phyloP scores from a whole-genome alignment of 2,888 invertebrate species.

The Rhynchonema sp. region DNA sequence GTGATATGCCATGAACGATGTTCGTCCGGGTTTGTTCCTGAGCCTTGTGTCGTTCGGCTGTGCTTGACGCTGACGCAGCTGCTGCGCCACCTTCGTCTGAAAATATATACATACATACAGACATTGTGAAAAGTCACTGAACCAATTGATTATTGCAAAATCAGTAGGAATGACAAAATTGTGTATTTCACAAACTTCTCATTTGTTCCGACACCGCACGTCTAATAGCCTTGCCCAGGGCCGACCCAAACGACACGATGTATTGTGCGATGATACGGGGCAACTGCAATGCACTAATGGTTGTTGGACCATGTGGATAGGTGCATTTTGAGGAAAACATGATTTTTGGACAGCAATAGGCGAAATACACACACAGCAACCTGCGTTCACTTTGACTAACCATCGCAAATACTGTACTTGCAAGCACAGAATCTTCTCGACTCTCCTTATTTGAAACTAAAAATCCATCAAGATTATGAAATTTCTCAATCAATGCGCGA shows the following conservation, averaged over 20 bases:
- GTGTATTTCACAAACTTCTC: neutral
- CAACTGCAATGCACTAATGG: neutral
- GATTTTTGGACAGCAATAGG: no score
- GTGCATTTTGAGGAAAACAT: no score
- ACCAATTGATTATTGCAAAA: no score
- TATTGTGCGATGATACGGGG: neutral
- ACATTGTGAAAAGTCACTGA: neutral
- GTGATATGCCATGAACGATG: neutral
- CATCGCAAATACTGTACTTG: no score
- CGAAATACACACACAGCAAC: no score
- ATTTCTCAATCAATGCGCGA: no score
- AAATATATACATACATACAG: neutral
- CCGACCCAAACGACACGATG: neutral
- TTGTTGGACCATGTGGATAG: neutral
- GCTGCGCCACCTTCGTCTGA: neutral
- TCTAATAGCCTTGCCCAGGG: neutral
- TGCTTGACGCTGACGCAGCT: neutral
- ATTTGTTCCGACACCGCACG: neutral
- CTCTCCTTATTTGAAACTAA: no score
- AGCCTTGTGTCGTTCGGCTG: neutral
- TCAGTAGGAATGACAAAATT: neutral
- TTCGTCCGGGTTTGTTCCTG: neutral
- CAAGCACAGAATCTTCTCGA: no score
- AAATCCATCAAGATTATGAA: no score
- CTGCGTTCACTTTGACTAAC: no score